Evolutionary conservation across 1,140 invertebrate species (phyloP).

Genomic region (Bombus fervidus): DNA sequence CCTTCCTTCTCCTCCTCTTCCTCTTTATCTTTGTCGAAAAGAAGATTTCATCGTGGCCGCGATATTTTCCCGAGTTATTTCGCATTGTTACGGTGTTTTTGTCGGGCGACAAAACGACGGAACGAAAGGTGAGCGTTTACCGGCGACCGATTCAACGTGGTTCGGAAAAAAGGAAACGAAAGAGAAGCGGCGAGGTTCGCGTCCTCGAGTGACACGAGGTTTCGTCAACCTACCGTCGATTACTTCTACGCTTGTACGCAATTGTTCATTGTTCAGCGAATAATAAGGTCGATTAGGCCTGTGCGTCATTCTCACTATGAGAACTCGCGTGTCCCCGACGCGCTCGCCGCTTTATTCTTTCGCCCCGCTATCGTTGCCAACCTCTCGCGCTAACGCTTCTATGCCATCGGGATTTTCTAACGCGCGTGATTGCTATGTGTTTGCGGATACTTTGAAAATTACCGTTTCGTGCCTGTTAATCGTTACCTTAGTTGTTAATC

Average conservation of each 20-base stretch:
- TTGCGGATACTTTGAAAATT: no score
- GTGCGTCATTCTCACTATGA: slow-evolving; percentile 63
- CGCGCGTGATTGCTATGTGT: background rate
- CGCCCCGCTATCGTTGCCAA: background rate
- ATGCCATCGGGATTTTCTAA: background rate
- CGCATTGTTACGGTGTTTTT: slow-evolving; percentile 29
- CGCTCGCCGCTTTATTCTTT: slow-evolving; percentile 32
- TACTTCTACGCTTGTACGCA: slow-evolving; percentile 65
- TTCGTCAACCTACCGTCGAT: slow-evolving; percentile 62
- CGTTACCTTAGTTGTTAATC: background rate
- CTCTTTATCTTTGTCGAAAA: background rate
- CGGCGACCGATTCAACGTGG: background rate
- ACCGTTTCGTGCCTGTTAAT: background rate
- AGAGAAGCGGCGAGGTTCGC: slow-evolving; percentile 12
- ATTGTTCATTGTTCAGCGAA: slow-evolving; percentile 69
- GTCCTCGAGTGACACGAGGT: slow-evolving; percentile 54
- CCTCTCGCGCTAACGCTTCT: background rate
- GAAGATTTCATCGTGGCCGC: slow-evolving; percentile 41
- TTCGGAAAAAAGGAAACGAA: background rate
- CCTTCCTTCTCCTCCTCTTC: background rate
- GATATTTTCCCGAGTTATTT: slow-evolving; percentile 27
- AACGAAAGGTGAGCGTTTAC: slow-evolving; percentile 50
- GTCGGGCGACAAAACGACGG: slow-evolving; percentile 26
- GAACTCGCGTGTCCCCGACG: slow-evolving; percentile 45
- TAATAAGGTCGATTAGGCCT: slow-evolving; percentile 68